Conservation (phyloP, 2,113 vertebrate genomes). For the Mustelus asterias region DNA sequence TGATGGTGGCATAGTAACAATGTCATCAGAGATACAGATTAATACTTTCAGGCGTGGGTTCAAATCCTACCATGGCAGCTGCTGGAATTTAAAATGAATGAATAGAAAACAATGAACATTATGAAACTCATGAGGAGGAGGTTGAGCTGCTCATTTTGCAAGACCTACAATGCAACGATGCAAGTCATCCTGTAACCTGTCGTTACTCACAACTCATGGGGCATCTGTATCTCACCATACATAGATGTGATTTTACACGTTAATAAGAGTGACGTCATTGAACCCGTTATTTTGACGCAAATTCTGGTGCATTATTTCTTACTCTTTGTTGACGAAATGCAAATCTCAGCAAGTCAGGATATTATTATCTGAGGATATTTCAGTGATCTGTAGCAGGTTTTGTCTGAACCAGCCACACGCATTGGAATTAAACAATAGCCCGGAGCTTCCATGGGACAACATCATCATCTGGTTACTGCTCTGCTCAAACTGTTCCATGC, state of each 20-base stretch:
- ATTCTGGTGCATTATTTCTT: background rate
- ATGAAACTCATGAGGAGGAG: background rate
- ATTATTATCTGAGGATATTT: background rate
- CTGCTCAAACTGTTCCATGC: too few species aligned
- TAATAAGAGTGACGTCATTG: background rate
- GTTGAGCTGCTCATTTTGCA: background rate
- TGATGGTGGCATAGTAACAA: too few species aligned
- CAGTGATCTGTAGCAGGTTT: background rate
- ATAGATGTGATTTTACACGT: background rate
- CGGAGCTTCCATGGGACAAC: too few species aligned
- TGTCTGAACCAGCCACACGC: background rate
- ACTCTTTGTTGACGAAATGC: background rate
- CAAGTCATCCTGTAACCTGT: background rate
- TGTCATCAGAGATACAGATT: too few species aligned
- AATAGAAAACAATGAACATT: background rate
- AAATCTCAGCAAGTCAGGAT: background rate
- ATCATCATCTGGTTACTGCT: too few species aligned
- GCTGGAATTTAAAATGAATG: too few species aligned
- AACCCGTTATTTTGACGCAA: background rate
- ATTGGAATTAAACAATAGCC: background rate
- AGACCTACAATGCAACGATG: background rate
- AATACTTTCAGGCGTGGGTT: too few species aligned
- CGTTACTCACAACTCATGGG: background rate
- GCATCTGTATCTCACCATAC: background rate
- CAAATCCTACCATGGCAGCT: too few species aligned